Evolutionary conservation across 1,140 invertebrate genomes (phyloP).

Genomic region (Dinothrombium tinctorium): DNA sequence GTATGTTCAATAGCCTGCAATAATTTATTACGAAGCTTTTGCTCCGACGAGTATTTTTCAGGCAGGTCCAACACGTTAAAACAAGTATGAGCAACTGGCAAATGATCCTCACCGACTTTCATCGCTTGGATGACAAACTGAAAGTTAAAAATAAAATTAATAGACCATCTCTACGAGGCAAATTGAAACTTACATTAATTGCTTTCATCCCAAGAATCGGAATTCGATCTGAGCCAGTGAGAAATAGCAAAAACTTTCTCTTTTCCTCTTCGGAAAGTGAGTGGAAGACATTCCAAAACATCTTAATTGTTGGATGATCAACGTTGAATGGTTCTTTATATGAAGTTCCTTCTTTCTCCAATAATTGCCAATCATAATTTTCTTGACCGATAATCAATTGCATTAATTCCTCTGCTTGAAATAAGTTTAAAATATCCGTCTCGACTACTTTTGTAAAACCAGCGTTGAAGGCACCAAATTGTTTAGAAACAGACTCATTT

Average conservation of each 20-base stretch:
- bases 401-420: constrained; percentile 81
- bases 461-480: constrained; percentile 56
- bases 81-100: too few relatives aligned
- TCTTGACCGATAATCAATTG: constrained; percentile 34
- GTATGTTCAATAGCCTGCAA: too few relatives aligned
- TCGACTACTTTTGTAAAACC: constrained; percentile 66
- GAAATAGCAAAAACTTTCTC: constrained; percentile 76
- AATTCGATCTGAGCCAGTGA: constrained; percentile 86
- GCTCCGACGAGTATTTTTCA: too few relatives aligned
- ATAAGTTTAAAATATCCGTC: constrained; percentile 38
- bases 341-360: constrained; percentile 22
- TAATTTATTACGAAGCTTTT: too few relatives aligned
- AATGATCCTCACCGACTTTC: too few relatives aligned
- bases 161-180: too few relatives aligned
- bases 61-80: too few relatives aligned
- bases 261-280: constrained; percentile 58
- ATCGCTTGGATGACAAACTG: too few relatives aligned
- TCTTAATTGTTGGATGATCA: constrained; percentile 51
- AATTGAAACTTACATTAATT: too few relatives aligned
- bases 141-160: too few relatives aligned
- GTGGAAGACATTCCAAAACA: constrained; percentile 91
- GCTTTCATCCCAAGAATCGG: constrained; percentile 91
- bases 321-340: constrained; percentile 65
- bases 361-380: constrained; percentile 7
- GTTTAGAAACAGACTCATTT: constrained; percentile 54